A percentile compares a stretch with the other conserved stretches of the same genome.
These are phyloP conservation scores for Cartodere bifasciata DNA, from an alignment of 2,888 invertebrate genomes.

Conservation along the genomic window DNA sequence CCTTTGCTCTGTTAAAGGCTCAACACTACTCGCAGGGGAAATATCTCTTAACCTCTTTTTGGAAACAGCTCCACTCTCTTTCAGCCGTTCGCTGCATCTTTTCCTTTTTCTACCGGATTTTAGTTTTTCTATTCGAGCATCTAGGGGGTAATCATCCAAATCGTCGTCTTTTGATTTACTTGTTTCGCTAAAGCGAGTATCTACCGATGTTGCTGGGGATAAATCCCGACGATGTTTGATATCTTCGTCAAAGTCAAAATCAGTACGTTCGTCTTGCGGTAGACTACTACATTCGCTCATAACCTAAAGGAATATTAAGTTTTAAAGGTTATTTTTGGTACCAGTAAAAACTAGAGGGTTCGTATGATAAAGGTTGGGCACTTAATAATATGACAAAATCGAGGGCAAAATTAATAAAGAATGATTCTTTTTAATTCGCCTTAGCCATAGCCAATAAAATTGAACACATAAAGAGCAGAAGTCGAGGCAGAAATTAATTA, in stretches of 20 bases:
- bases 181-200: conserved; percentile 19
- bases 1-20: conserved; percentile 28
- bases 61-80: conserved; percentile 17
- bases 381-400: too few species aligned
- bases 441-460: too few species aligned
- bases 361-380: too few species aligned
- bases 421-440: too few species aligned
- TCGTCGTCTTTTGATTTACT: conserved; percentile 17
- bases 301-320: too few species aligned
- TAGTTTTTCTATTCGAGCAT: conserved; percentile 24
- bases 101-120: conserved; percentile 15
- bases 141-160: conserved; percentile 26
- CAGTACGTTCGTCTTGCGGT: conserved; percentile 45
- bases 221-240: conserved; percentile 14
- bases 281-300: conserved; percentile 48
- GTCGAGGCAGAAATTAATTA: too few species aligned
- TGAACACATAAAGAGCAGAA: too few species aligned
- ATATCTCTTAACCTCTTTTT: conserved; percentile 44
- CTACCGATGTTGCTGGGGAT: conserved; percentile 22
- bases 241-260: conserved; percentile 38
- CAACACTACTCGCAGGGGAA: conserved; percentile 47
- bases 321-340: too few species aligned
- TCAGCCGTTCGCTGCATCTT: conserved; percentile 2
- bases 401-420: too few species aligned
- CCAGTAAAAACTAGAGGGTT: too few species aligned